phyloP scores from a whole-genome alignment of 2,888 invertebrate species.

The Tiliacea aurago region DNA sequence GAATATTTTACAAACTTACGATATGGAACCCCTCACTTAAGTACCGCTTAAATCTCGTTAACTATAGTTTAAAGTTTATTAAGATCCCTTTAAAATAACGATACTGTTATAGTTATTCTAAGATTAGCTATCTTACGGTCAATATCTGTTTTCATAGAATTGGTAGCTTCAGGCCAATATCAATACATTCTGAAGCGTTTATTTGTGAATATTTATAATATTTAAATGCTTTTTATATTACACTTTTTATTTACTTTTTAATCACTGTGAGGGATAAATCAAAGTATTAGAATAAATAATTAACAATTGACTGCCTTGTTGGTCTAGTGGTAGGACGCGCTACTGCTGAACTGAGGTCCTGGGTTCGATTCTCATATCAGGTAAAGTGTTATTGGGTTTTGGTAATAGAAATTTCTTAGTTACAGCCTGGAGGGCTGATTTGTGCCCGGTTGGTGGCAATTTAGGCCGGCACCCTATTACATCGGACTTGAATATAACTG shows the following conservation, averaged over 20 bases:
- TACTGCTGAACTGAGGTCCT: too few species aligned
- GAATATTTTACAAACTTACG: constrained; percentile 45
- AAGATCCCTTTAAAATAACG: constrained; percentile 51
- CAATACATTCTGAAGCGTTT: neutral
- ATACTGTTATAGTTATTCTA: constrained; percentile 38
- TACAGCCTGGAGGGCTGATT: too few species aligned
- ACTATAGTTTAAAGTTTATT: constrained; percentile 48
- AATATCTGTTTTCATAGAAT: constrained; percentile 1
- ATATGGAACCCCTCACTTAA: constrained; percentile 30
- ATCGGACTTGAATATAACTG: too few species aligned
- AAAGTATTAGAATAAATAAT: neutral
- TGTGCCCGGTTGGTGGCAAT: too few species aligned
- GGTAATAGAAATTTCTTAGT: too few species aligned
- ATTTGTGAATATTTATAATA: neutral
- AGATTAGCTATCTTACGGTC: constrained; percentile 31
- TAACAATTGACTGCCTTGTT: neutral
- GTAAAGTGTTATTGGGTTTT: too few species aligned
- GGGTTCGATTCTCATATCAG: too few species aligned
- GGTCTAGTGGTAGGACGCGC: too few species aligned
- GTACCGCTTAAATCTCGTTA: constrained; percentile 38
- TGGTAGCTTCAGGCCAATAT: neutral
- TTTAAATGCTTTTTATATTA: neutral
- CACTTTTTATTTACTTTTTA: neutral
- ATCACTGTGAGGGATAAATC: neutral
- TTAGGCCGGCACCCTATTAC: too few species aligned